Evolutionary conservation across 1,140 invertebrate genomes (phyloP).

Genomic region (Pseudomyrmex pallidus): DNA sequence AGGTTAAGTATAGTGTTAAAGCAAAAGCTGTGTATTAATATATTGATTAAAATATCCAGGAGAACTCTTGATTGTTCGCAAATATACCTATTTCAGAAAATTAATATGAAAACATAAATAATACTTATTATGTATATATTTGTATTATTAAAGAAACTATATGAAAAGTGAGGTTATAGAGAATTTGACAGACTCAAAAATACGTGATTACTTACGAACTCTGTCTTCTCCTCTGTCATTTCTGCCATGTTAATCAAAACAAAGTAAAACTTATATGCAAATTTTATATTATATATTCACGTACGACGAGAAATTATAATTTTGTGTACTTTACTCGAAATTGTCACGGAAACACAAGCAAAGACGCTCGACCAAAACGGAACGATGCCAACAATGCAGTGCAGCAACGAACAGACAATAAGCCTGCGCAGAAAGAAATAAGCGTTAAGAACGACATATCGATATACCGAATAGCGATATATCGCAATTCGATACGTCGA

Average conservation of each 20-base stretch:
- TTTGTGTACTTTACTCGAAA: not conserved
- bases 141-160: not conserved
- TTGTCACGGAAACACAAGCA: not conserved
- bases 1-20: too few species aligned
- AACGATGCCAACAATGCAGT: not conserved
- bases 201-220: conserved; percentile 74
- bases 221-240: conserved; percentile 78
- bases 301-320: not conserved
- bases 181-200: not conserved
- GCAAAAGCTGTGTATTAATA: too few species aligned
- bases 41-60: too few species aligned
- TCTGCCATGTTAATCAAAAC: not conserved
- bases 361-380: not conserved
- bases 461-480: conserved; percentile 35
- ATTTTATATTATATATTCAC: not conserved
- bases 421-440: not conserved
- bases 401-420: not conserved
- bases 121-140: not conserved
- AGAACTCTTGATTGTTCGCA: too few species aligned
- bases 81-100: not conserved
- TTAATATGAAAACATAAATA: not conserved
- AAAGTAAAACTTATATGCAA: not conserved
- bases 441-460: too few species aligned
- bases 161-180: conserved; percentile 63
- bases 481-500: conserved; percentile 10